A percentile compares a stretch with the other conserved stretches of the same genome.
These are phyloP conservation scores for Dallia pectoralis DNA, from an alignment of 2,797 vertebrate genomes.

Conservation along the genomic window DNA sequence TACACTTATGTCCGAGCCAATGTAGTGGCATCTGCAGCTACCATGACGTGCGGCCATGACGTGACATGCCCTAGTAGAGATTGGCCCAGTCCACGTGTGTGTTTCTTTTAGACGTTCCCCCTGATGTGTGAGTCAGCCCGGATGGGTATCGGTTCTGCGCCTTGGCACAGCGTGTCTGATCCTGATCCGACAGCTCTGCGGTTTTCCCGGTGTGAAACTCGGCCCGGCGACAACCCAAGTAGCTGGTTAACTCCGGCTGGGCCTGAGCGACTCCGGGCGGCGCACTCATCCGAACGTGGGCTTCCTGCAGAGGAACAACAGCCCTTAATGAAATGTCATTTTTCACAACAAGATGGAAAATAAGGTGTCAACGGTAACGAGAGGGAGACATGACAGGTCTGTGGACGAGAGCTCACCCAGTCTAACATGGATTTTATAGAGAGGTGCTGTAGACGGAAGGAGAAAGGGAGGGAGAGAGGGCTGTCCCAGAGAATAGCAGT, in stretches of 20 bases:
- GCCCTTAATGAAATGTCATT: constrained; percentile 45
- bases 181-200: constrained; percentile 8
- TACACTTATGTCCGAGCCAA: not conserved
- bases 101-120: not conserved
- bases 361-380: not conserved
- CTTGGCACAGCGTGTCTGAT: constrained; percentile 1
- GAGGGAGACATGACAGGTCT: constrained; percentile 19
- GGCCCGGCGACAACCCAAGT: constrained; percentile 25
- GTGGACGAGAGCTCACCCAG: constrained; percentile 9
- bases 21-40: not conserved
- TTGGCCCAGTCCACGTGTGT: too few relatives aligned
- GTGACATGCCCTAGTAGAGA: not conserved
- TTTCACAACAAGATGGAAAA: constrained; percentile 16
- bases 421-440: not conserved
- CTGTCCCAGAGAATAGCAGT: not conserved
- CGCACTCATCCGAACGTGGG: constrained; percentile 6
- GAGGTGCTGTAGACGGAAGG: not conserved
- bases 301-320: constrained; percentile 37
- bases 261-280: constrained; percentile 29
- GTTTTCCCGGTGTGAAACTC: constrained; percentile 31
- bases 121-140: not conserved
- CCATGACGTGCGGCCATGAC: constrained; percentile 3
- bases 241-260: constrained; percentile 31
- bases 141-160: not conserved
- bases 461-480: constrained; percentile 7